phyloP scores from a whole-genome alignment of 2,113 vertebrate species.

The Epinephelus moara region DNA sequence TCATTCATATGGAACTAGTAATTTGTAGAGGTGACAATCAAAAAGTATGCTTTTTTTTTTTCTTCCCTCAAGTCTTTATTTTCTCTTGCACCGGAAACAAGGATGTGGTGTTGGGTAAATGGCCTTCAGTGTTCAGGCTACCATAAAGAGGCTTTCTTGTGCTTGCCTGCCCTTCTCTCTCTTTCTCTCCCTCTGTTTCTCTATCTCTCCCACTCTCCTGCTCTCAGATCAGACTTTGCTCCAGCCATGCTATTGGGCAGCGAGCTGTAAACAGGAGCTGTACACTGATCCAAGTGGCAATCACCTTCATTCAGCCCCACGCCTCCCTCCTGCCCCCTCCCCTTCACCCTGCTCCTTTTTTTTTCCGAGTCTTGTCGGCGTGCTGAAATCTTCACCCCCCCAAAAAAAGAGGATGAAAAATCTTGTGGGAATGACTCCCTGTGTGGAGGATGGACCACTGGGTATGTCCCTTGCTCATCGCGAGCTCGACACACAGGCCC shows the following conservation, averaged over 20 bases:
- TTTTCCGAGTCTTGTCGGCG: conserved; percentile 13
- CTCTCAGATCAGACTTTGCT: conserved; percentile 61
- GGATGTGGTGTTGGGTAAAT: conserved; percentile 77
- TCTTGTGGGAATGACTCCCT: conserved; percentile 66
- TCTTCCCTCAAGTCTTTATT: conserved; percentile 46
- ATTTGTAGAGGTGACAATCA: conserved; percentile 44
- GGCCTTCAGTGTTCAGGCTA: conserved; percentile 77
- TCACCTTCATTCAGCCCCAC: conserved; percentile 67
- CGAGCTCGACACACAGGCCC: conserved; percentile 80
- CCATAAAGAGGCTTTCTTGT: conserved; percentile 81
- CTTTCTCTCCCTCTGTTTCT: conserved; percentile 19
- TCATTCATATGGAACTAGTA: conserved; percentile 27
- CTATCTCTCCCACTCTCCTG: conserved; percentile 49
- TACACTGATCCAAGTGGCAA: conserved; percentile 73
- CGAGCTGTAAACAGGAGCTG: conserved; percentile 73
- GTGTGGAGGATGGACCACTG: conserved; percentile 54
- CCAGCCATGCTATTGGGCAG: conserved; percentile 71
- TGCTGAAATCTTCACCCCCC: conserved; percentile 37
- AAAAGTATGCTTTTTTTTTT: neutral
- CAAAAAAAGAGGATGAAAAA: conserved; percentile 29
- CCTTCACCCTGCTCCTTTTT: conserved; percentile 9
- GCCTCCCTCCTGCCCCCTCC: conserved; percentile 33
- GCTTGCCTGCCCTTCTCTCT: conserved; percentile 38
- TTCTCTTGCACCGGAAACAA: conserved; percentile 63
- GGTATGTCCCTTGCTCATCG: conserved; percentile 69